A percentile compares a stretch with the other conserved stretches of the same genome.
These are phyloP conservation scores for Apostichopus parvimensis DNA, from an alignment of 35 echinoderm and acorn worm genomes.

Conservation along the genomic window DNA sequence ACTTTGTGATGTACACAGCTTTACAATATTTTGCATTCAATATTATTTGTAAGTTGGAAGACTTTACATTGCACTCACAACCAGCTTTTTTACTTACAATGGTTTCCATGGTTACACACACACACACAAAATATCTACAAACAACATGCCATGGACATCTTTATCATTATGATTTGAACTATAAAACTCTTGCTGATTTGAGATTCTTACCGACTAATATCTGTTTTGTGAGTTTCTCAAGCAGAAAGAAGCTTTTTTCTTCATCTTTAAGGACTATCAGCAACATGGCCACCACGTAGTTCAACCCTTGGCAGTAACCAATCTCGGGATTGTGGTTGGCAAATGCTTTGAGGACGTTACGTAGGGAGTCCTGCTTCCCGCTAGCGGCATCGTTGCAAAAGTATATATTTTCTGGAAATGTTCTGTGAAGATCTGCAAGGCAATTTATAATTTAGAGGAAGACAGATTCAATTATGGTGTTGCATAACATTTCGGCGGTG, in stretches of 20 bases:
- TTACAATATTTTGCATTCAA: too few species aligned
- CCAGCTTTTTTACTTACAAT: too few species aligned
- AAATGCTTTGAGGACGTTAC: conserved; percentile 82
- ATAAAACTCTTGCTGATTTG: not conserved
- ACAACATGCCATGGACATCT: too few species aligned
- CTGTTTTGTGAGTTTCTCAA: conserved; percentile 65
- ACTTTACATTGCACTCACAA: too few species aligned
- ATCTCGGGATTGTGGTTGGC: conserved; percentile 72
- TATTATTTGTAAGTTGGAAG: too few species aligned
- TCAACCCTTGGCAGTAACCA: conserved; percentile 95
- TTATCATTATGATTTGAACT: too few species aligned
- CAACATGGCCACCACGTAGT: conserved; percentile 93
- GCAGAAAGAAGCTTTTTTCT: conserved; percentile 92
- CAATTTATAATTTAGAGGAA: not conserved
- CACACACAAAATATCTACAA: too few species aligned
- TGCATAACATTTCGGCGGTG: too few species aligned
- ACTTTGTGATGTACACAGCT: too few species aligned
- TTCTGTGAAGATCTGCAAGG: conserved; percentile 91
- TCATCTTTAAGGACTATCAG: conserved; percentile 90
- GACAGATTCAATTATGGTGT: too few species aligned
- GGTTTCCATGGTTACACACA: too few species aligned
- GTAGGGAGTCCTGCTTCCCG: conserved; percentile 65
- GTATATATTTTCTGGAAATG: conserved; percentile 98
- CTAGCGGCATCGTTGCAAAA: conserved; percentile 72
- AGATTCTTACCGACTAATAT: conserved; percentile 79